Conservation (phyloP, 1,140 invertebrate species). For the Samia ricini region DNA sequence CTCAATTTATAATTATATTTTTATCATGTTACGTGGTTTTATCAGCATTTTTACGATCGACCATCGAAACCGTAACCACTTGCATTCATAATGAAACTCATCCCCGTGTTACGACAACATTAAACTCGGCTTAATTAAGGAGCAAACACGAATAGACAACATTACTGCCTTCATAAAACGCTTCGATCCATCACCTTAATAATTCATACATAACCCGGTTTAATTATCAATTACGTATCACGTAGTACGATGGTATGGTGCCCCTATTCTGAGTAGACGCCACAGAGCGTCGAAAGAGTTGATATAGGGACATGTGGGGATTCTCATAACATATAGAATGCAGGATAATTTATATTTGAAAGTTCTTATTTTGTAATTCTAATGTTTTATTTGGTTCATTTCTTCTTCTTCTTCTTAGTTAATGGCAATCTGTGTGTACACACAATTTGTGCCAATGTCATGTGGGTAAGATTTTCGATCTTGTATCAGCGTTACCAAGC, state of each 20-base stretch:
- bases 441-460: too few relatives aligned
- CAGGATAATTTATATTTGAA: background rate
- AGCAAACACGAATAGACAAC: conserved; percentile 1
- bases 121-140: conserved; percentile 10
- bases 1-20: too few relatives aligned
- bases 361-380: background rate
- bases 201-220: conserved; percentile 3
- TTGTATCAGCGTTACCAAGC: too few relatives aligned
- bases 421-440: too few relatives aligned
- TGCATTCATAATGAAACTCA: conserved; percentile 3
- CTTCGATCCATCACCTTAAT: conserved; percentile 7
- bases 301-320: background rate
- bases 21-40: too few relatives aligned
- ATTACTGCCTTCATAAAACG: conserved; percentile 3
- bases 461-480: too few relatives aligned
- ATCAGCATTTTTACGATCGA: background rate
- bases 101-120: conserved; percentile 2
- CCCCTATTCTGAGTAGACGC: background rate
- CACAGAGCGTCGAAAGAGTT: background rate
- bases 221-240: background rate
- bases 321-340: background rate
- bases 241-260: background rate
- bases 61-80: background rate
- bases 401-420: too few relatives aligned
- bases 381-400: too few relatives aligned